Percentiles rank a stretch among this genome's conserved stretches.
These are phyloP conservation scores for Psephotus haematonotus DNA, from an alignment of 2,113 vertebrate species.

Conservation along the genomic window DNA sequence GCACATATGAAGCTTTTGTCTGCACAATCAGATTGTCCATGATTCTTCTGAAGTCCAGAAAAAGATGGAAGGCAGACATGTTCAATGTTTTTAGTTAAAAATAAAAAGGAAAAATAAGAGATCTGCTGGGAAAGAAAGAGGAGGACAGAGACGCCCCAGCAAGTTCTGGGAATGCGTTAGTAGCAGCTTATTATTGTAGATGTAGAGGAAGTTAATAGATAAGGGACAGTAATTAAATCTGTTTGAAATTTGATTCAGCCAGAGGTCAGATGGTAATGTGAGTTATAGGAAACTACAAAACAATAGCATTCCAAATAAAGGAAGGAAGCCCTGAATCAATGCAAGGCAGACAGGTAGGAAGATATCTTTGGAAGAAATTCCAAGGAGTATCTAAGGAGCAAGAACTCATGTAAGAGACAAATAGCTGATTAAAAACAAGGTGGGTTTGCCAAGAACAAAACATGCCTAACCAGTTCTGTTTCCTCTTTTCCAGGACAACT, in stretches of 20 bases:
- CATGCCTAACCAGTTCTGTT: background rate
- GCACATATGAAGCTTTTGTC: background rate
- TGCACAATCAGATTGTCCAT: background rate
- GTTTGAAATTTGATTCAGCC: conserved; percentile 11
- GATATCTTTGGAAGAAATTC: background rate
- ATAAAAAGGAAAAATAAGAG: background rate
- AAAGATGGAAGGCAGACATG: background rate
- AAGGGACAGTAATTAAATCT: background rate
- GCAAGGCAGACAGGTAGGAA: background rate
- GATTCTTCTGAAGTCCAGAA: background rate
- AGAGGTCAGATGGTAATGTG: background rate
- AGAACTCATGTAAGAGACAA: background rate
- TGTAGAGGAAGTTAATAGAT: conserved; percentile 18
- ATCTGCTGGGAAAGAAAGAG: background rate
- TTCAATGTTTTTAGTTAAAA: background rate
- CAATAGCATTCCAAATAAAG: conserved; percentile 31
- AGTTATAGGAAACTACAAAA: background rate
- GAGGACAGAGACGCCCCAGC: background rate
- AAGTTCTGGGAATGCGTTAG: conserved; percentile 23
- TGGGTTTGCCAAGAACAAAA: conserved; percentile 1
- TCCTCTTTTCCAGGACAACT: conserved; percentile 6
- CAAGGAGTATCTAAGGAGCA: background rate
- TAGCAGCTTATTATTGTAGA: background rate
- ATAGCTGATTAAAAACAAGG: background rate
- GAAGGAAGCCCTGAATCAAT: background rate